Evolutionary conservation across 2,113 vertebrate genomes (phyloP).

Genomic region (Perccottus glenii): DNA sequence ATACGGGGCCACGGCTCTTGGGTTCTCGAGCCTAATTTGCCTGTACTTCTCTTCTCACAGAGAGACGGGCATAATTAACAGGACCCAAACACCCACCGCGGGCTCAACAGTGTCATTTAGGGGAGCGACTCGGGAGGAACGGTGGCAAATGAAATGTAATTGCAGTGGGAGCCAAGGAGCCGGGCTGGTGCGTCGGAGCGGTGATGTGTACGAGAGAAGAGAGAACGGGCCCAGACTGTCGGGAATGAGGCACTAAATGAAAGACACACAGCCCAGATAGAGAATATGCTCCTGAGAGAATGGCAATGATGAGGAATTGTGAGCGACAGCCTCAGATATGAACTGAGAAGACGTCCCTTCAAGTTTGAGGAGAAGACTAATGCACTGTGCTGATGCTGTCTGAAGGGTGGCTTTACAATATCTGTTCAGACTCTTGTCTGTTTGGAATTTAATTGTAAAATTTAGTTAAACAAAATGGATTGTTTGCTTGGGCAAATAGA

Average conservation of each 20-base stretch:
- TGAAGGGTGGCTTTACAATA: too few species aligned
- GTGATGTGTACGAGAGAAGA: slow-evolving; percentile 49
- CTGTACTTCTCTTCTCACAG: slow-evolving; percentile 54
- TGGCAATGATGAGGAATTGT: slow-evolving; percentile 30
- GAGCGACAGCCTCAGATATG: slow-evolving; percentile 31
- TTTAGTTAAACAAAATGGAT: too few species aligned
- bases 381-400: not conserved
- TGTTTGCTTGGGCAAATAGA: not conserved
- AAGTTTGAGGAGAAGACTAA: slow-evolving; percentile 9
- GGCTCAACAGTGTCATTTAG: slow-evolving; percentile 70
- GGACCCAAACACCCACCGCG: slow-evolving; percentile 63
- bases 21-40: slow-evolving; percentile 65
- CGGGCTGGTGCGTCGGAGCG: slow-evolving; percentile 41
- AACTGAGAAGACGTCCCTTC: slow-evolving; percentile 6
- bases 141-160: slow-evolving; percentile 78
- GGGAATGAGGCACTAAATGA: slow-evolving; percentile 61
- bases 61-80: slow-evolving; percentile 69
- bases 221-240: slow-evolving; percentile 46
- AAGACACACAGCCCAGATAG: slow-evolving; percentile 49
- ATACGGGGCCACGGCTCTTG: slow-evolving; percentile 41
- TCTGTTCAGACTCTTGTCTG: too few species aligned
- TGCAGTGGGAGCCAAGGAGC: slow-evolving; percentile 71
- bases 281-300: slow-evolving; percentile 45
- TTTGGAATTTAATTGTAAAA: too few species aligned
- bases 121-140: slow-evolving; percentile 69